These are phyloP conservation scores for Amphipyra berbera DNA, from an alignment of 2,888 invertebrate genomes.

Conservation along the genomic window DNA sequence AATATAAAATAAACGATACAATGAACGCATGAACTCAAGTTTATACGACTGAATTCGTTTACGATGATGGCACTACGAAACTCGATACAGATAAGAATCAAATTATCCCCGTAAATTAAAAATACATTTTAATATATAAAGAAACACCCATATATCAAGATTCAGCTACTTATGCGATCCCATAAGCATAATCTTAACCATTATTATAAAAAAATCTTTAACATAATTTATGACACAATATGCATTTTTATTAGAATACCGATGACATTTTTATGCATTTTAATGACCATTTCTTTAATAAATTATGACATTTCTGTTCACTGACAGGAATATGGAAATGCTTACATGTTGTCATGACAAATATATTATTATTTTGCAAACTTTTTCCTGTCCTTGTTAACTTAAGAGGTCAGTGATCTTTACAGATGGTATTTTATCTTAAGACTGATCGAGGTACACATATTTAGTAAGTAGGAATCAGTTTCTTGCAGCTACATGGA, in stretches of 20 bases:
- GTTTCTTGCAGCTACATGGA: too few species aligned
- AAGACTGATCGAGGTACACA: too few species aligned
- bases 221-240: slow-evolving; percentile 23
- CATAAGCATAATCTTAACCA: slow-evolving; percentile 12
- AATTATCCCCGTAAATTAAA: background rate
- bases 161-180: slow-evolving; percentile 8
- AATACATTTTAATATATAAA: slow-evolving; percentile 9
- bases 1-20: too few species aligned
- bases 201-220: slow-evolving; percentile 16
- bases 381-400: slow-evolving; percentile 4
- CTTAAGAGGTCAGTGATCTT: slow-evolving; percentile 15
- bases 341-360: slow-evolving; percentile 14
- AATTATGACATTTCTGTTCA: slow-evolving; percentile 29
- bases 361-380: slow-evolving; percentile 13
- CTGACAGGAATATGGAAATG: slow-evolving; percentile 28
- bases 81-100: background rate
- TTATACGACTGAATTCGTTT: too few species aligned
- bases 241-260: slow-evolving; percentile 32
- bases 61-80: background rate
- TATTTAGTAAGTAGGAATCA: too few species aligned
- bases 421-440: background rate
- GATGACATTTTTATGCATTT: slow-evolving; percentile 37
- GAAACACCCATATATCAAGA: slow-evolving; percentile 12
- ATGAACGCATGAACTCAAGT: too few species aligned
- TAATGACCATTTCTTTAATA: slow-evolving; percentile 32